Evolutionary conservation across 2,797 vertebrate species (phyloP), one percentile per base, ranked within the genome.

Genomic region (Syngnathus rostellatus): DNA sequence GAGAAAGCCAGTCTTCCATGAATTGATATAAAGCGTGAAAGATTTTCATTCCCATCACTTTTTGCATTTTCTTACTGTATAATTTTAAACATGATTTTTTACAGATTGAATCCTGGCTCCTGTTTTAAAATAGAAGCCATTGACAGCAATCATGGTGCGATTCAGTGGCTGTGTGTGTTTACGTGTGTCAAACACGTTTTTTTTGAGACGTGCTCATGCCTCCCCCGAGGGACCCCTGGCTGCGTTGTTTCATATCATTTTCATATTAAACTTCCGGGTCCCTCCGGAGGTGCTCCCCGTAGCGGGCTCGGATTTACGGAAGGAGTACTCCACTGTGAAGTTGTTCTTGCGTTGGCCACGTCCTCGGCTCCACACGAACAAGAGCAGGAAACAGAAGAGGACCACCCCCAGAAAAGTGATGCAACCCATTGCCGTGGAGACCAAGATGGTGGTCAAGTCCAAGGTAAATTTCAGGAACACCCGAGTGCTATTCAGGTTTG

Each of bases 381-480:
- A 89, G 82, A 99, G 86, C 77, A 99, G 92, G 88, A 99, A 98
- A 85, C 97, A 99, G 90, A 99, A 98, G 83, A 98, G 94, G 51
- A 99, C 97, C 67, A 98, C 97, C 0, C 97, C 97, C 66, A 99
- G 89, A 83, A 98, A 99, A 45, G 95, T 99, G 92, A 99, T 97
- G 90, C 97, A 98, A 68, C 97, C 97, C 96, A 99, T 99, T 61
- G 97, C 97, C 0, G 96, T 98, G 88, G 96, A 98, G 77, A 99
- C 96, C 89, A 99, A 83, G 86, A 99, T 96, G 83, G 95, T 98
- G 80, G 96, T 98, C 80, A 99, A 91, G 89, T 99, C 97, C 87
- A 98, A 81, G 5, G 96, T 96, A 85, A 95, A 95, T 87, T 95
- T 96, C 54, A 93, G 87, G 70, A 94, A 94, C 79, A 94, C 92